Conservation (phyloP, 2,797 vertebrate species). For the Masticophis lateralis region DNA sequence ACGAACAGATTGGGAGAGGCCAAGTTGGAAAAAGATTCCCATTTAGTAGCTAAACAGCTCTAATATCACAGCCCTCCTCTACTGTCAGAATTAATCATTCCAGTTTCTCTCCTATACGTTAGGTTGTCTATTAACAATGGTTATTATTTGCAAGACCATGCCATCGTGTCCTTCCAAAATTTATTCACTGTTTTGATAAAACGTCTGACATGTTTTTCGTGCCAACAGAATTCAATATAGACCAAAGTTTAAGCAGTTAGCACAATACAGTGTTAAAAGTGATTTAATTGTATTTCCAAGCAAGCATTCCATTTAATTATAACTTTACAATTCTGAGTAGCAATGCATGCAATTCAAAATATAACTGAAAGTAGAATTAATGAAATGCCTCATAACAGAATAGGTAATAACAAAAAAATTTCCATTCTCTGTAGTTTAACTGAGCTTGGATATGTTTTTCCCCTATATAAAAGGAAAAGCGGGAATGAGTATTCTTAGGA, state of each 20-base stretch:
- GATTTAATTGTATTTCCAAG: neutral
- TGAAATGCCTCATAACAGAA: neutral
- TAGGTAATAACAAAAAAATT: conserved; percentile 29
- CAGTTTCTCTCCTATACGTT: neutral
- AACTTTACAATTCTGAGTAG: neutral
- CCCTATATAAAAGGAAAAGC: conserved; percentile 19
- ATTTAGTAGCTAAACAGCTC: neutral
- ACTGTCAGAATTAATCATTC: neutral
- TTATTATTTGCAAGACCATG: neutral
- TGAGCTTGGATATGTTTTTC: conserved; percentile 17
- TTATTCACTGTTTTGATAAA: neutral
- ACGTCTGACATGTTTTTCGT: neutral
- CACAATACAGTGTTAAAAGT: neutral
- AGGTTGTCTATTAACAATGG: neutral
- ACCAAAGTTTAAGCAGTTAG: neutral
- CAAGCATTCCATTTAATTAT: neutral
- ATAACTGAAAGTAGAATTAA: conserved; percentile 1
- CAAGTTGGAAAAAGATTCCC: neutral
- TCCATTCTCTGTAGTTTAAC: conserved; percentile 1
- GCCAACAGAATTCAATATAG: neutral
- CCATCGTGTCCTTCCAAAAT: neutral
- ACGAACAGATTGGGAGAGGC: neutral
- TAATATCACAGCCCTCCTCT: neutral
- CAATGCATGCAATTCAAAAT: conserved; percentile 7
- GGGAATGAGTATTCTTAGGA: conserved; percentile 3